A percentile compares a stretch with the other conserved stretches of the same genome.
Conservation (phyloP, 1,140 invertebrate species). For the Trichogramma pretiosum region DNA sequence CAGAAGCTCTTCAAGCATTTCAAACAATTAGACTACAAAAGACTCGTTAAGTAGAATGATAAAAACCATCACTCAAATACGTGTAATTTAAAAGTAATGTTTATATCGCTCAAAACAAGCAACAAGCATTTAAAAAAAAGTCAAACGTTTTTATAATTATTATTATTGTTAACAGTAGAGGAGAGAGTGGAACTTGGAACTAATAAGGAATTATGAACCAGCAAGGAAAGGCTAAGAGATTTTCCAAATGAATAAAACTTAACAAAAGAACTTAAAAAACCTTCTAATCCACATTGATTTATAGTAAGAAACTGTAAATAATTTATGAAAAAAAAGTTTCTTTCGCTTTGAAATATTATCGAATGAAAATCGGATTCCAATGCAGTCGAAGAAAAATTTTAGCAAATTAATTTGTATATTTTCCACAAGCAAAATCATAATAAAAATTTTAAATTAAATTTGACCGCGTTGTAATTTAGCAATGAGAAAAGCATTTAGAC, state of each 20-base stretch:
- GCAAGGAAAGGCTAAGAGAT: slow-evolving; percentile 1
- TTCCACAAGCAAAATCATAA: slow-evolving; percentile 14
- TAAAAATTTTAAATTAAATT: slow-evolving; percentile 19
- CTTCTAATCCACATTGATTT: not conserved
- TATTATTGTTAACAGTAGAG: too few species aligned
- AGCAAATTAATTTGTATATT: slow-evolving; percentile 12
- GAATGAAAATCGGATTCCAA: too few species aligned
- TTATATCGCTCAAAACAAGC: slow-evolving; percentile 33
- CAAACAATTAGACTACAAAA: slow-evolving; percentile 18
- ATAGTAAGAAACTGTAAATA: slow-evolving; percentile 9
- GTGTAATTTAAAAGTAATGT: slow-evolving; percentile 11
- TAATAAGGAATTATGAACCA: too few species aligned
- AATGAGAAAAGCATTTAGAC: slow-evolving; percentile 17
- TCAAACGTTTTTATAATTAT: slow-evolving; percentile 4
- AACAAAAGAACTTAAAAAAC: slow-evolving; percentile 8
- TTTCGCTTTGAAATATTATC: too few species aligned
- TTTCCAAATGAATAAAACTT: slow-evolving; percentile 10
- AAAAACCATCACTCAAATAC: slow-evolving; percentile 16
- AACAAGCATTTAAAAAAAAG: slow-evolving; percentile 36
- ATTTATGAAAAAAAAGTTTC: too few species aligned
- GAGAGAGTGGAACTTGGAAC: slow-evolving; percentile 8
- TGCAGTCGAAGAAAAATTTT: too few species aligned
- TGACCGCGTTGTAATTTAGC: slow-evolving; percentile 3
- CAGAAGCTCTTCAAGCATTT: not conserved
- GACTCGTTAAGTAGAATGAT: too few species aligned